Evolutionary conservation across 2,888 invertebrate species (phyloP).

Genomic region (Leptinotarsa tumamoca): DNA sequence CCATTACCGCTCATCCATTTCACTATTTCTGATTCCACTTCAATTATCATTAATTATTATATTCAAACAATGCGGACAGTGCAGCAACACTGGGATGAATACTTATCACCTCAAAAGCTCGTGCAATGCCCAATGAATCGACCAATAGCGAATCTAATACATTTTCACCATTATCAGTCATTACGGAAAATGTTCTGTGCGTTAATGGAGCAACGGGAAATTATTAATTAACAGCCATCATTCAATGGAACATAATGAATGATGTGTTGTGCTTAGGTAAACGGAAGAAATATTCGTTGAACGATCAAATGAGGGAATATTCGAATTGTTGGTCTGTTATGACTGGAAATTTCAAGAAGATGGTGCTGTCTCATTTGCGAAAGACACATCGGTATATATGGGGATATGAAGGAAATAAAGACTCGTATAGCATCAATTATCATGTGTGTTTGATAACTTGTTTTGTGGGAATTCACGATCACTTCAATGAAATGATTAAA

Average conservation of each 20-base stretch:
- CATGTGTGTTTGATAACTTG: too few relatives aligned
- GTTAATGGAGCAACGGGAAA: slow-evolving; percentile 15
- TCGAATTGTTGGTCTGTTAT: too few relatives aligned
- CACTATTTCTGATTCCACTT: slow-evolving; percentile 5
- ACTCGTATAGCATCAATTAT: too few relatives aligned
- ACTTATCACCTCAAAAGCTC: slow-evolving; percentile 5
- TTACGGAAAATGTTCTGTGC: slow-evolving; percentile 21
- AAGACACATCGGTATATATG: too few relatives aligned
- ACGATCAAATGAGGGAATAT: too few relatives aligned
- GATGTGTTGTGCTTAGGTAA: background rate
- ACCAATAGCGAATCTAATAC: slow-evolving; percentile 17
- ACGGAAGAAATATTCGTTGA: too few relatives aligned
- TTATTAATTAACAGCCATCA: slow-evolving; percentile 31
- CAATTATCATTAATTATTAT: slow-evolving; percentile 3
- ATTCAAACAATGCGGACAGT: background rate
- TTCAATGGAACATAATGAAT: slow-evolving; percentile 12
- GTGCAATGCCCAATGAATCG: background rate
- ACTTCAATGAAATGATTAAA: too few relatives aligned
- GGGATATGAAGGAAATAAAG: too few relatives aligned
- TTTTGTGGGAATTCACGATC: too few relatives aligned
- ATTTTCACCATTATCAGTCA: slow-evolving; percentile 26
- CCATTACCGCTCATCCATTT: background rate
- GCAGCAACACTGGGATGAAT: slow-evolving; percentile 7
- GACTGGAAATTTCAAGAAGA: too few relatives aligned
- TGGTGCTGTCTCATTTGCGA: too few relatives aligned